Evolutionary conservation across 2,888 invertebrate genomes (phyloP).

Genomic region (Orchesellides sinensis): DNA sequence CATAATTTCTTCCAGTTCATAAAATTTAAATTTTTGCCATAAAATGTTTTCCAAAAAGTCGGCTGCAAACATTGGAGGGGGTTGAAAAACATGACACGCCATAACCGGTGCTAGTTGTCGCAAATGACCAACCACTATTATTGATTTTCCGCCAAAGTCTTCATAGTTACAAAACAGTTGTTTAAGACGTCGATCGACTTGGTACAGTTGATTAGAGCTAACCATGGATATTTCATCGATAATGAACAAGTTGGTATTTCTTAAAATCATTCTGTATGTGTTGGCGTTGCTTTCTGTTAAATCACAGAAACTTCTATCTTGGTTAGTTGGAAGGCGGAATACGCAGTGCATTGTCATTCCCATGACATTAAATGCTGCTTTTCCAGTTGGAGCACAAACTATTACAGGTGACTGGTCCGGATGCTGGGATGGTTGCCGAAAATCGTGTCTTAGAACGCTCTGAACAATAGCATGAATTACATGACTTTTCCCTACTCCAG

Average conservation of each 20-base stretch:
- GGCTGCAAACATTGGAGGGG: not conserved
- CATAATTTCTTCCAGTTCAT: conserved; percentile 60
- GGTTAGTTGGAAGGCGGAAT: conserved; percentile 57
- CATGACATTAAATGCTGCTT: conserved; percentile 74
- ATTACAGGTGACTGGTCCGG: not conserved
- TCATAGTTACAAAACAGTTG: conserved; percentile 3
- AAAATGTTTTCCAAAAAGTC: not conserved
- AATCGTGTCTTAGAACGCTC: not conserved
- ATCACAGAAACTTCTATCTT: not conserved
- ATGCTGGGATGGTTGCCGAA: not conserved
- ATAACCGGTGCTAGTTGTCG: conserved; percentile 71
- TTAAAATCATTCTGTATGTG: not conserved
- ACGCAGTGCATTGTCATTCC: conserved; percentile 74
- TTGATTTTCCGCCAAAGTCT: conserved; percentile 43
- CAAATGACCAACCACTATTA: conserved; percentile 67
- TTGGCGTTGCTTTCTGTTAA: not conserved
- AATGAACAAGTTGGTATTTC: conserved; percentile 8
- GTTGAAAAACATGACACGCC: conserved; percentile 32
- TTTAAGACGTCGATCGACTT: conserved; percentile 4
- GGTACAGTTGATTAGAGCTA: not conserved
- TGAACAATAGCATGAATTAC: conserved; percentile 73
- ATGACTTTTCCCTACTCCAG: conserved; percentile 75
- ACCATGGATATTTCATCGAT: conserved; percentile 57
- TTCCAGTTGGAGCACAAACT: conserved; percentile 54
- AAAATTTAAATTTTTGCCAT: conserved; percentile 32